phyloP scores from a whole-genome alignment of 2,888 invertebrate genomes.

The Dorcus parallelipipedus region DNA sequence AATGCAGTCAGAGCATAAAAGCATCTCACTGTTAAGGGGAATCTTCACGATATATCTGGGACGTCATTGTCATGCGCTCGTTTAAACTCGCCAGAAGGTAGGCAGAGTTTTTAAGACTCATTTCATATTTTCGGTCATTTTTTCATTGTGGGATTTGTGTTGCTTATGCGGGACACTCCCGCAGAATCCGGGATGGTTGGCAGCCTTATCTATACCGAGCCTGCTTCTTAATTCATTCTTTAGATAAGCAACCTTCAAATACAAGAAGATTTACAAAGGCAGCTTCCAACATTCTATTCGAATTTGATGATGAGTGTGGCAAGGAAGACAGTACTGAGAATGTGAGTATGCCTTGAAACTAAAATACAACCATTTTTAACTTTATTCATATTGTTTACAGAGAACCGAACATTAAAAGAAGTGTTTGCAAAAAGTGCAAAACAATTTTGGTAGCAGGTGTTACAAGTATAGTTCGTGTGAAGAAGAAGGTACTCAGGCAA shows the following conservation, averaged over 20 bases:
- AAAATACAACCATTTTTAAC: neutral
- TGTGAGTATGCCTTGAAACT: slow-evolving; percentile 35
- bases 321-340: slow-evolving; percentile 44
- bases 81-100: no score
- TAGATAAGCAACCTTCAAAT: slow-evolving; percentile 18
- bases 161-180: no score
- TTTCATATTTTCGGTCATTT: no score
- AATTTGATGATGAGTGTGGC: slow-evolving; percentile 41
- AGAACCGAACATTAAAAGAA: slow-evolving; percentile 53
- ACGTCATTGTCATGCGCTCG: no score
- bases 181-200: no score
- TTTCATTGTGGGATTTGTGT: no score
- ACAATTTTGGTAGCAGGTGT: slow-evolving; percentile 51
- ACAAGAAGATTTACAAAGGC: slow-evolving; percentile 14
- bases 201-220: no score
- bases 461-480: slow-evolving; percentile 51
- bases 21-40: no score
- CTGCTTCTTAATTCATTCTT: neutral
- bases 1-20: no score
- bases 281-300: slow-evolving; percentile 36
- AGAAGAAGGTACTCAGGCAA: slow-evolving; percentile 48
- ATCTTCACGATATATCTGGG: no score
- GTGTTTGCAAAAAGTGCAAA: slow-evolving; percentile 55
- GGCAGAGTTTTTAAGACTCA: no score
- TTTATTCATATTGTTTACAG: slow-evolving; percentile 37